Evolutionary conservation across 2,797 vertebrate genomes (phyloP), one percentile per base, ranked within the genome.

Genomic region (Salmo trutta): DNA sequence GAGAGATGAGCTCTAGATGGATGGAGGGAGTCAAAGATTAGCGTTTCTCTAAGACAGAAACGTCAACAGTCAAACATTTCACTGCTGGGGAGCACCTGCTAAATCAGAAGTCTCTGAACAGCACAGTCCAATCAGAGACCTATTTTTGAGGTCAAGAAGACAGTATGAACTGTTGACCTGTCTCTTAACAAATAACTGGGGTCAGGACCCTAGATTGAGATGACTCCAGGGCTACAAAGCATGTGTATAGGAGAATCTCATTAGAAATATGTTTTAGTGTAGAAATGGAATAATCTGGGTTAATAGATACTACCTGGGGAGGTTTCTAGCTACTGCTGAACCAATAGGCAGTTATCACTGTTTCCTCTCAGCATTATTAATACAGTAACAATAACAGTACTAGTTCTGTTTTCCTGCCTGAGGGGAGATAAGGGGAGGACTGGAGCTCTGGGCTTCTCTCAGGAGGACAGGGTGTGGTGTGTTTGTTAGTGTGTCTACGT

Each of bases 41-140:
- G 5, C 17, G 4, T 19, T 19, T 56, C 17, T 19, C 17, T 56
- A 19, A 56, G 54, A 19, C 5, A 1, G 1, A n/a, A 64, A 1
- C 27, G 74, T 73, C 17, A 77, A 71, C 21, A 75, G 66, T 33
- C 33, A 77, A 29, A 77, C 1, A 51, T 33, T 51, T 36, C 0
- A 74, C 3, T 56, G 6, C 41, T 64, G 10, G 4, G 54, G 64
- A 75, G n/a, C 71, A 54, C 81, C 51, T 69, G 5, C 36, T 29
- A 24, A 4, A 3, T 24, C 21, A 27, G 62, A 65, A 65, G 14
- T 12, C 21, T 29, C 64, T 3, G 54, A 56, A 51, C 68, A 74
- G n/a, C 73, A 62, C 81, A 41, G 69, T 7, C 16, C 65, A 79
- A 82, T 68, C 56, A 51, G 21, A 78, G 66, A 4, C 27, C 41